Evolutionary conservation across 1,140 invertebrate genomes (phyloP).

Genomic region (Harlomillsia oculata): DNA sequence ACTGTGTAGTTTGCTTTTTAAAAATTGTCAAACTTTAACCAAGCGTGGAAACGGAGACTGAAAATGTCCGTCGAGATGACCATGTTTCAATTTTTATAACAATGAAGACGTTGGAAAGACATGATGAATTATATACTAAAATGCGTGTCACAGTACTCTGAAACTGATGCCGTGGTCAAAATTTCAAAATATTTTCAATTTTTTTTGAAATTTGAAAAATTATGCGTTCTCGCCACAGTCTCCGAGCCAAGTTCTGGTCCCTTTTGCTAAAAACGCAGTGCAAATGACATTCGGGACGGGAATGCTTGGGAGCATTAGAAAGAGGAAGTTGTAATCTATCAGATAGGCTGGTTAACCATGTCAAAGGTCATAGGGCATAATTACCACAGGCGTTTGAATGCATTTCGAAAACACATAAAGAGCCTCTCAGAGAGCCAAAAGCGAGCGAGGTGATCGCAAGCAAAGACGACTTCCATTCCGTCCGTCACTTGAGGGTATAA

Average conservation of each 20-base stretch:
- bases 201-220: slow-evolving; percentile 7
- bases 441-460: neutral
- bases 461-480: slow-evolving; percentile 4
- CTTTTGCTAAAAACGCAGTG: neutral
- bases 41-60: neutral
- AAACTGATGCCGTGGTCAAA: neutral
- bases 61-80: neutral
- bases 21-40: neutral
- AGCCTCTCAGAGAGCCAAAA: too few relatives aligned
- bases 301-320: neutral
- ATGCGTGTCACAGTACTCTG: neutral
- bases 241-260: neutral
- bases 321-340: neutral
- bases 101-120: neutral
- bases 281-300: neutral
- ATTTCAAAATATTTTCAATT: neutral
- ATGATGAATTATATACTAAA: neutral
- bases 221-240: neutral
- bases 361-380: neutral
- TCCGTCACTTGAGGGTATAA: too few relatives aligned
- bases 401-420: slow-evolving; percentile 6
- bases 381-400: neutral
- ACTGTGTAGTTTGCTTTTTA: neutral
- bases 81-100: neutral
- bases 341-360: neutral